Evolutionary conservation across 2,888 invertebrate genomes (phyloP).

Genomic region (Synanthedon tipuliformis): DNA sequence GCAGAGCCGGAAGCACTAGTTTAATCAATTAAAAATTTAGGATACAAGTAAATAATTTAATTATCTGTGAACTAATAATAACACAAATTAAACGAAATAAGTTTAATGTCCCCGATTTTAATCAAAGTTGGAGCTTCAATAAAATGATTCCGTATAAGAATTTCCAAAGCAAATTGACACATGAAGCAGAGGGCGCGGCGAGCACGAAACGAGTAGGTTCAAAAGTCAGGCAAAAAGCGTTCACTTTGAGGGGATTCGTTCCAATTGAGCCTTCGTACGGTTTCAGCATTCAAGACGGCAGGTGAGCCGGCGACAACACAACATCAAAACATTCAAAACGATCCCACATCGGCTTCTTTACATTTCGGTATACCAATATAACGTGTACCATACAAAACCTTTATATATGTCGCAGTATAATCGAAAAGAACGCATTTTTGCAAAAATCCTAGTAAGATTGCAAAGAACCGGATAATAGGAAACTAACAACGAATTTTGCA

Average conservation of each 20-base stretch:
- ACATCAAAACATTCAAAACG: conserved; percentile 28
- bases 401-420: too few relatives aligned
- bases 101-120: neutral
- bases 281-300: conserved; percentile 38
- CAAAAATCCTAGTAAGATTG: too few relatives aligned
- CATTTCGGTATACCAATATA: neutral
- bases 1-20: too few relatives aligned
- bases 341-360: neutral
- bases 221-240: conserved; percentile 27
- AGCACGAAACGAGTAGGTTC: conserved; percentile 11
- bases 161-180: conserved; percentile 3
- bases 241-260: conserved; percentile 47
- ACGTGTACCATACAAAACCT: neutral
- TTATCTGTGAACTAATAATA: too few relatives aligned
- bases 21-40: too few relatives aligned
- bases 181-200: conserved; percentile 4
- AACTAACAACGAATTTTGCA: too few relatives aligned
- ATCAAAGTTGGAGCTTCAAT: neutral
- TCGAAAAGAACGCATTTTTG: too few relatives aligned
- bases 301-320: conserved; percentile 24
- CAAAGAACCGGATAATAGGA: too few relatives aligned
- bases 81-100: too few relatives aligned
- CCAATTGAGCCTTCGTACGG: conserved; percentile 46
- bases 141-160: conserved; percentile 5
- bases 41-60: too few relatives aligned